Evolutionary conservation across 2,888 invertebrate species (phyloP).

Genomic region (Temnothorax rugatulus): DNA sequence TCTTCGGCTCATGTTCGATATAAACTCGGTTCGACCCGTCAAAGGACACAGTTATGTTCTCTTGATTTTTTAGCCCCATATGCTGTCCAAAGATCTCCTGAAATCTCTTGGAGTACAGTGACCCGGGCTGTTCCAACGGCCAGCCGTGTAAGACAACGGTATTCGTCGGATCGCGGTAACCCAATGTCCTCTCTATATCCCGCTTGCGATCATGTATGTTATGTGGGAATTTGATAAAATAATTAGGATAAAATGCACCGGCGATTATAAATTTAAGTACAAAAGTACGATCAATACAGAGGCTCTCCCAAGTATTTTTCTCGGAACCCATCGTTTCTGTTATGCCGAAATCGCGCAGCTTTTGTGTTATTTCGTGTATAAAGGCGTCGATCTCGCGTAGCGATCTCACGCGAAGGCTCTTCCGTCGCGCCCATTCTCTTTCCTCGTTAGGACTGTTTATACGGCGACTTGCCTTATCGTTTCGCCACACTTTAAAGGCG

Average conservation of each 20-base stretch:
- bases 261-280: slow-evolving; percentile 92
- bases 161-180: slow-evolving; percentile 91
- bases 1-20: slow-evolving; percentile 83
- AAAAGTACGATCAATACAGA: slow-evolving; percentile 87
- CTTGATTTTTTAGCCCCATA: slow-evolving; percentile 50
- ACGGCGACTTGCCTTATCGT: slow-evolving; percentile 88
- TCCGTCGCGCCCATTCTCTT: slow-evolving; percentile 90
- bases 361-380: slow-evolving; percentile 90
- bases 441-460: slow-evolving; percentile 87
- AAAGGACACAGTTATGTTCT: slow-evolving; percentile 80
- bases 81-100: slow-evolving; percentile 88
- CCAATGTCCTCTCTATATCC: slow-evolving; percentile 82
- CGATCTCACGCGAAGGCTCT: slow-evolving; percentile 91
- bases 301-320: slow-evolving; percentile 84
- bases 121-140: slow-evolving; percentile 89
- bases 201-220: slow-evolving; percentile 87
- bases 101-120: slow-evolving; percentile 90
- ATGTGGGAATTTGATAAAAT: slow-evolving; percentile 89
- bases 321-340: slow-evolving; percentile 86
- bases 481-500: slow-evolving; percentile 93
- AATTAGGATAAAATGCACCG: slow-evolving; percentile 98
- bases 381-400: slow-evolving; percentile 92
- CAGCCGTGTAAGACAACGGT: slow-evolving; percentile 90
- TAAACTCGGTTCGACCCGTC: slow-evolving; percentile 89
- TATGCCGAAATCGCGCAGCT: slow-evolving; percentile 89